Conservation (phyloP, 2,888 invertebrate genomes). For the Spicauda simplicius region DNA sequence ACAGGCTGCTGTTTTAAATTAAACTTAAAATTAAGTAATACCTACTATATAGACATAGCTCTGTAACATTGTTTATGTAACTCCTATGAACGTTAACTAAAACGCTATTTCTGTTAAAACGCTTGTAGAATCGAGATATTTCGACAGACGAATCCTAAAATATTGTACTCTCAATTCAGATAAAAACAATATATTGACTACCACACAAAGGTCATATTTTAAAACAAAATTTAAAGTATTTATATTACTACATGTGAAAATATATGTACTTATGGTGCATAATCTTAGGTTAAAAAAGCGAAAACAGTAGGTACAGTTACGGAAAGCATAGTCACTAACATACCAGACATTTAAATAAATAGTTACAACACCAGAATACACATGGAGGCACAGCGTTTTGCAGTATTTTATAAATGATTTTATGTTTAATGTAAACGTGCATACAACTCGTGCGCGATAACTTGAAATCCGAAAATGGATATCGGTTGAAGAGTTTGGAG, state of each 20-base stretch:
- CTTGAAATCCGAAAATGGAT: no score
- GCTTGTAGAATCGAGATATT: not conserved
- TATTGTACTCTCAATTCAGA: not conserved
- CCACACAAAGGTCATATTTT: not conserved
- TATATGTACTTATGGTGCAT: slow-evolving; percentile 31
- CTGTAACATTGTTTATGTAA: no score
- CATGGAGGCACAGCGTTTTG: not conserved
- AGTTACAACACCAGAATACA: not conserved
- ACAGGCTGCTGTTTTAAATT: no score
- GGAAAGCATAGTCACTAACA: not conserved
- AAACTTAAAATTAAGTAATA: no score
- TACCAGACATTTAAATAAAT: slow-evolving; percentile 6
- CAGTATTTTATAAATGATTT: not conserved
- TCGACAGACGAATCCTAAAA: not conserved
- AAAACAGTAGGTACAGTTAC: not conserved
- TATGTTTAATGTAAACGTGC: not conserved
- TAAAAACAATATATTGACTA: not conserved
- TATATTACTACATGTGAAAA: not conserved
- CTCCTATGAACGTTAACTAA: not conserved
- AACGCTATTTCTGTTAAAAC: not conserved
- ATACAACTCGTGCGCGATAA: not conserved
- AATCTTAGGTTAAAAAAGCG: not conserved
- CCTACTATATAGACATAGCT: no score
- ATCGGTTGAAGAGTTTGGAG: no score
- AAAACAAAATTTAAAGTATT: not conserved